Evolutionary conservation across 2,797 vertebrate genomes (phyloP).

Genomic region (Phyllotis vaccarum): DNA sequence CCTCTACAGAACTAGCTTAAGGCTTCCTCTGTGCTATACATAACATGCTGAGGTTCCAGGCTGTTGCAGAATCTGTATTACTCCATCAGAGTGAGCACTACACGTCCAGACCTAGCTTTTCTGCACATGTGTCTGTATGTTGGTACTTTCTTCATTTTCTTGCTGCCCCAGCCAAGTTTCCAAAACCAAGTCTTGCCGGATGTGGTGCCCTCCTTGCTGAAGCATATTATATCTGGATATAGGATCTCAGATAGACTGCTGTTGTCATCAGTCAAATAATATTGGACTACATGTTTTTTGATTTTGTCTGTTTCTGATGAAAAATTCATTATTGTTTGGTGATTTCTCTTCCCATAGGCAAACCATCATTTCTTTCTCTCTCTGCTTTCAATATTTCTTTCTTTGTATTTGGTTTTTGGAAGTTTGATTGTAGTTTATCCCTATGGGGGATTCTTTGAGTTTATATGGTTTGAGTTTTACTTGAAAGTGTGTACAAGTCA

Average conservation of each 20-base stretch:
- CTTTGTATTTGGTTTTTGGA: not conserved
- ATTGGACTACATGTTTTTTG: not conserved
- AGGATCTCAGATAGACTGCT: not conserved
- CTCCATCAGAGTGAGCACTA: not conserved
- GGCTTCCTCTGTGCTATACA: not conserved
- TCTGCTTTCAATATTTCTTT: not conserved
- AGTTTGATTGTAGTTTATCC: not conserved
- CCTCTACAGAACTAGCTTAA: not conserved
- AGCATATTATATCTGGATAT: not conserved
- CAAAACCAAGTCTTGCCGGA: not conserved
- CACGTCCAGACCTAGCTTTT: not conserved
- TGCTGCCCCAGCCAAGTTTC: not conserved
- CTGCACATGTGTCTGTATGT: not conserved
- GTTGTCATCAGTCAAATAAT: not conserved
- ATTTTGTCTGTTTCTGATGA: not conserved
- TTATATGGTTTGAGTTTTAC: not conserved
- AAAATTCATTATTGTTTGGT: not conserved
- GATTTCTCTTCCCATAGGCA: not conserved
- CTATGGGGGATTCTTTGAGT: not conserved
- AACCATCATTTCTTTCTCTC: not conserved
- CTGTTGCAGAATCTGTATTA: not conserved
- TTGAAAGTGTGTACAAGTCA: not conserved
- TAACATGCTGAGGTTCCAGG: not conserved
- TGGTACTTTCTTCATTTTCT: not conserved
- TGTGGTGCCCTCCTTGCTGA: not conserved